Evolutionary conservation across 1,140 invertebrate genomes (phyloP).

Genomic region (Aphelenchoides avenae): DNA sequence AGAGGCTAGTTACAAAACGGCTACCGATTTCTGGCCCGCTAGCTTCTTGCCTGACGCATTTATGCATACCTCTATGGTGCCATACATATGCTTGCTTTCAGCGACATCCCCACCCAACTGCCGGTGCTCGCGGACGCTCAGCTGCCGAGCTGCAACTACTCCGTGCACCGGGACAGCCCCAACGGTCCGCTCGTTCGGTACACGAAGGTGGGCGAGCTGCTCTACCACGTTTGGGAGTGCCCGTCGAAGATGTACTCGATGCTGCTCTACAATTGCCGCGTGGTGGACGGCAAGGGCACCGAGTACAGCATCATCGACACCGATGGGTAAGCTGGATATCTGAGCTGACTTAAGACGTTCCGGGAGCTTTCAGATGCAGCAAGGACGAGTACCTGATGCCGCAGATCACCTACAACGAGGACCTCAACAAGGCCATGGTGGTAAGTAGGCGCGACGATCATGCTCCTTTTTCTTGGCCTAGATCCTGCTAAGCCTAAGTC

Average conservation of each 20-base stretch:
- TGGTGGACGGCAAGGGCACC: constrained; percentile 50
- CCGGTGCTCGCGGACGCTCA: constrained; percentile 24
- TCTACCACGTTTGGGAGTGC: constrained; percentile 55
- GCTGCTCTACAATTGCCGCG: constrained; percentile 50
- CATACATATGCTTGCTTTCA: no score
- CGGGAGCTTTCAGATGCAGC: constrained; percentile 48
- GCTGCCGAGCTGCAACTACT: constrained; percentile 47
- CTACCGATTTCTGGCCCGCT: no score
- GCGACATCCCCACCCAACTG: constrained; percentile 45
- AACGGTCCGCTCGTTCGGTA: constrained; percentile 53
- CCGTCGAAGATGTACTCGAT: constrained; percentile 49
- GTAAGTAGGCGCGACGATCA: no score
- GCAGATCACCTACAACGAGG: constrained; percentile 44
- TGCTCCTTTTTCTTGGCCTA: no score
- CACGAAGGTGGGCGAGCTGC: constrained; percentile 51
- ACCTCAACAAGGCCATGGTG: constrained; percentile 46
- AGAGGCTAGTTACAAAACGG: no score
- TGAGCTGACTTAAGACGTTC: no score
- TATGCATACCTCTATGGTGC: no score
- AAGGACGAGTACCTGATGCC: constrained; percentile 49
- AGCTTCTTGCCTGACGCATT: no score
- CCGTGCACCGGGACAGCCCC: constrained; percentile 55
- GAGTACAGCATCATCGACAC: constrained; percentile 47
- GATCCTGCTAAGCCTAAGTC: no score
- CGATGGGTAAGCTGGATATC: constrained; percentile 46